Evolutionary conservation across 2,888 invertebrate genomes (phyloP).

Genomic region (Lithodes maja): DNA sequence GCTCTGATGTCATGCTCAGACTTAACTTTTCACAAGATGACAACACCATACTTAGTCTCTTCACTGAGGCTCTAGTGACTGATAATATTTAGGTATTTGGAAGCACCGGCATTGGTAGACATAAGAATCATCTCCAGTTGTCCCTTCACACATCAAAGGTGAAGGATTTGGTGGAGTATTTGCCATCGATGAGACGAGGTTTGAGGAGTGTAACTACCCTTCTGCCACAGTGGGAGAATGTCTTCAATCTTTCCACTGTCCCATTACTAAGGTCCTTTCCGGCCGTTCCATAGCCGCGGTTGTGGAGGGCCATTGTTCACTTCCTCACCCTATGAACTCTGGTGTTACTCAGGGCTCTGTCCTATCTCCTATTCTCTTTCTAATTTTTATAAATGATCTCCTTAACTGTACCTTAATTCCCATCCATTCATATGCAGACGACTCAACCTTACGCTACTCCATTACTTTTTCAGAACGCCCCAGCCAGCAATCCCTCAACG

Average conservation of each 20-base stretch:
- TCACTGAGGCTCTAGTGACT: not conserved
- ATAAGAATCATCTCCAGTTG: constrained; percentile 30
- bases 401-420: no score
- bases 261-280: constrained; percentile 41
- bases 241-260: constrained; percentile 8
- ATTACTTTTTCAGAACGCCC: no score
- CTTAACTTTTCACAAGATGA: constrained; percentile 34
- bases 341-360: no score
- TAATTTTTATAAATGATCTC: no score
- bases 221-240: constrained; percentile 25
- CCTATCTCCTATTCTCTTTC: no score
- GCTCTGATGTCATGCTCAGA: constrained; percentile 41
- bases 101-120: constrained; percentile 47
- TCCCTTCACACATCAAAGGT: constrained; percentile 43
- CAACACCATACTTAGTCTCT: constrained; percentile 45
- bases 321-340: no score
- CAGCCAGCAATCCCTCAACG: no score
- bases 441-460: no score
- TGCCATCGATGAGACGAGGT: constrained; percentile 50
- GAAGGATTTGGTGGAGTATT: constrained; percentile 37
- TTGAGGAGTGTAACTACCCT: constrained; percentile 39
- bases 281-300: no score
- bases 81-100: constrained; percentile 15
- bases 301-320: no score
- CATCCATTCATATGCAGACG: no score